Evolutionary conservation across 2,797 vertebrate species (phyloP), one percentile per base, ranked within the genome.

Genomic region (Loriculus beryllinus): DNA sequence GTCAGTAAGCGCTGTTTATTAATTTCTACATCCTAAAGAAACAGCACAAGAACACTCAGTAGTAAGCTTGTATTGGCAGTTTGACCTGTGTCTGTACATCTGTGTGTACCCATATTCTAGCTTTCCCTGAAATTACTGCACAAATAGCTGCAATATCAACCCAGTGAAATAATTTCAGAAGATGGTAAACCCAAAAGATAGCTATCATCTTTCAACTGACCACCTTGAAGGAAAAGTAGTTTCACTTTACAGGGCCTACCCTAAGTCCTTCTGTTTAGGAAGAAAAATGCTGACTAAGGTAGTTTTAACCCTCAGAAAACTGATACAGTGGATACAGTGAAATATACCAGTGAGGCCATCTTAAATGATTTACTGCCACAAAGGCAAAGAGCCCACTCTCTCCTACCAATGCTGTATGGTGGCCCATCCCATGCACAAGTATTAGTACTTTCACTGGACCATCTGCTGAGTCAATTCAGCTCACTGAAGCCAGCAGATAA

Each of bases 1-100:
- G 98, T 98, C 94, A 99, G 23, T 42, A 71, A 93, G 22, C 98
- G 97, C 43, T 42, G 82, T 29, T 40, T 92, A 63, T 93, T 26
- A 67, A 78, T 74, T 49, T 97, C 94, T 52, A n/a, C 26, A 96
- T 99, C 98, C 98, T 99, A 75, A 63, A 84, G 78, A 80, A 90
- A 72, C 0, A 86, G 43, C 45, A 85, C n/a, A 82, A 28, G 52
- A 42, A 26, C n/a, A 60, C 9, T 67, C 43, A 48, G 43, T 71
- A 57, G 51, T 18, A 26, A 86, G 45, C 25, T 62, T 33, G 11
- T 33, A 60, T 21, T 9, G 8, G 39, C 42, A 67, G 52, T 35
- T 6, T 12, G 17, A 75, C 17, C n/a, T 8, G 10, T 1, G 1
- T 22, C 47, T 48, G 1, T 8, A 56, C 43, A 25, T 10, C 26